These are phyloP conservation scores for Dicrostonyx torquatus DNA, from an alignment of 2,797 vertebrate genomes.

Conservation along the genomic window DNA sequence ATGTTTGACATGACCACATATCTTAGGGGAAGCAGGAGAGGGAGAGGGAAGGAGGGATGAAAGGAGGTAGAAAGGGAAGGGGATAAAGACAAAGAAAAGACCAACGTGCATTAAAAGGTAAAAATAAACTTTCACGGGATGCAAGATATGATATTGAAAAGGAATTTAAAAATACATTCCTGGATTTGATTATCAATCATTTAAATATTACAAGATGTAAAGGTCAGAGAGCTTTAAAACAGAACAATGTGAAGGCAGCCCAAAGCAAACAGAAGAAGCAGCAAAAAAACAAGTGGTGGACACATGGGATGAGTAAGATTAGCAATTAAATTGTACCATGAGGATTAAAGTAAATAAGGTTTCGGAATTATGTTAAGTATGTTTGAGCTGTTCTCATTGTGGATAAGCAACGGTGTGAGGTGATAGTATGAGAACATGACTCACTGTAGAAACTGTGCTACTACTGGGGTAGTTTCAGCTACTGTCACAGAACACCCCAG, in stretches of 20 bases:
- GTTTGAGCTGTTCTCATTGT: neutral
- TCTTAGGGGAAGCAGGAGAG: neutral
- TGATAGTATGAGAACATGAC: neutral
- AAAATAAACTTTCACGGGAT: neutral
- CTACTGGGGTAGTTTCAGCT: neutral
- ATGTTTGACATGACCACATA: neutral
- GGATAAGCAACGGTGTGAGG: neutral
- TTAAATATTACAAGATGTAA: neutral
- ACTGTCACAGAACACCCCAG: neutral
- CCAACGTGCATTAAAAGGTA: neutral
- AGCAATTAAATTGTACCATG: too few relatives aligned
- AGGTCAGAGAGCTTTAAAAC: neutral
- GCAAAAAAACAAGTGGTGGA: neutral
- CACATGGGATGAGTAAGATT: neutral
- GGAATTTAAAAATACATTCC: neutral
- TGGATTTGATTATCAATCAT: neutral
- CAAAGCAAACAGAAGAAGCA: neutral
- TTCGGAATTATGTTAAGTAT: neutral
- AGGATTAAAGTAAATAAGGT: neutral
- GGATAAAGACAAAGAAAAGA: neutral
- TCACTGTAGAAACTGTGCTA: neutral
- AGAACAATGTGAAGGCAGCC: neutral
- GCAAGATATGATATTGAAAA: neutral
- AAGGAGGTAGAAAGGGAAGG: neutral
- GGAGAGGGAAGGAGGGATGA: neutral